A percentile compares a stretch with the other conserved stretches of the same genome.
Evolutionary conservation across 1,140 invertebrate species (phyloP).

Genomic region (Trichonephila clavata): DNA sequence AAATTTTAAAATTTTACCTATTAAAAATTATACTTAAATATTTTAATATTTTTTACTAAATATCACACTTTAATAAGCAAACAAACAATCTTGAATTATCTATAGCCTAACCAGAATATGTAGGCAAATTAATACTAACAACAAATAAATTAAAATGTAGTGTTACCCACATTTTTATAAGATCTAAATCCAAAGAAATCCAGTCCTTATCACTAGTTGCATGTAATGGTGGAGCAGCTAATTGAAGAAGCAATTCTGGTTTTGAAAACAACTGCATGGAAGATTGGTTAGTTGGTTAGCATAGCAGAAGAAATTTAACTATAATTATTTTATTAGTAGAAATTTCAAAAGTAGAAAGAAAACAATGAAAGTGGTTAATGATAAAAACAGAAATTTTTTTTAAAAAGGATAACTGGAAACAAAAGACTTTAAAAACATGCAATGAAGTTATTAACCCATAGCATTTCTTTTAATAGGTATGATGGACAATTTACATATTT

Average conservation of each 20-base stretch:
- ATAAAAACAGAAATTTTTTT: background rate
- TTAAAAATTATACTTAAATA: too few relatives aligned
- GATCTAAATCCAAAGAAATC: constrained; percentile 91
- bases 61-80: background rate
- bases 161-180: constrained; percentile 90
- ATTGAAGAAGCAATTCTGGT: constrained; percentile 87
- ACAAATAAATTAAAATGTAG: background rate
- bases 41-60: background rate
- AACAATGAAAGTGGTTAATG: background rate
- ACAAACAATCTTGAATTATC: constrained; percentile 36
- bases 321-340: too few relatives aligned
- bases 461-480: background rate
- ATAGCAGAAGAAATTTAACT: background rate
- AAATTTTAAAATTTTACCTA: too few relatives aligned
- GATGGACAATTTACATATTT: too few relatives aligned
- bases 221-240: constrained; percentile 86
- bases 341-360: too few relatives aligned
- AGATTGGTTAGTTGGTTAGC: constrained; percentile 62
- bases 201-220: constrained; percentile 86
- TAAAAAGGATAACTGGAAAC: background rate
- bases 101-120: too few relatives aligned
- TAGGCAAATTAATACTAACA: background rate
- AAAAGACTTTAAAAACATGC: too few relatives aligned
- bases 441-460: background rate
- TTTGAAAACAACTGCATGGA: constrained; percentile 68